Percentiles rank a stretch among this genome's conserved stretches.
phyloP scores from a whole-genome alignment of 2,888 invertebrate species.

The Nipponacmea schrenckii region DNA sequence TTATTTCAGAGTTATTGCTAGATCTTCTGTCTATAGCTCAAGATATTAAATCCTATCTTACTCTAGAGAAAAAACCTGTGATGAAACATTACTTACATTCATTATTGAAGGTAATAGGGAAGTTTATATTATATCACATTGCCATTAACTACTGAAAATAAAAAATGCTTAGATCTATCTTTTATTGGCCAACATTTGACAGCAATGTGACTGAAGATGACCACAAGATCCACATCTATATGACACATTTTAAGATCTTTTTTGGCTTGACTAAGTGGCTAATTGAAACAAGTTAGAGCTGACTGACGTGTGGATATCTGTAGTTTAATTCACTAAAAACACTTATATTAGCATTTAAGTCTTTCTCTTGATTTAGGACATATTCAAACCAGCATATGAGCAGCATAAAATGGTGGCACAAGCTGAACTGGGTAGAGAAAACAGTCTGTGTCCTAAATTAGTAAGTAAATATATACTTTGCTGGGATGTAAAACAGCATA shows the following conservation, averaged over 20 bases:
- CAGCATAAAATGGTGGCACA: slow-evolving; percentile 51
- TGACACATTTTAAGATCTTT: too few species aligned
- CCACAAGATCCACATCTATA: too few species aligned
- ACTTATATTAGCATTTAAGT: too few species aligned
- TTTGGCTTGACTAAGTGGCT: too few species aligned
- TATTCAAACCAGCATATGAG: slow-evolving; percentile 51
- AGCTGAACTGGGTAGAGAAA: slow-evolving; percentile 44
- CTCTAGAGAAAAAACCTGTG: slow-evolving; percentile 31
- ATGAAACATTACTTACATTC: slow-evolving; percentile 33
- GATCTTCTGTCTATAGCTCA: slow-evolving; percentile 39
- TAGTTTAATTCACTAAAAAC: too few species aligned
- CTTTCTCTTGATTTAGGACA: slow-evolving; percentile 39
- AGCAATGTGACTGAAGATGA: too few species aligned
- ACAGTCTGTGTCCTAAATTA: slow-evolving; percentile 43
- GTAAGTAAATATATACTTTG: slow-evolving; percentile 27
- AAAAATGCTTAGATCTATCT: too few species aligned
- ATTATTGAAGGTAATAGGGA: slow-evolving; percentile 32
- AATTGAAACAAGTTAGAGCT: too few species aligned
- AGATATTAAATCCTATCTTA: slow-evolving; percentile 30
- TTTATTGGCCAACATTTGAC: too few species aligned
- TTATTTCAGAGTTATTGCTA: slow-evolving; percentile 39
- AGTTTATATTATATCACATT: background rate
- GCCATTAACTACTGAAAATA: too few species aligned
- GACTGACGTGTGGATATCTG: too few species aligned
- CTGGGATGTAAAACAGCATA: too few species aligned